phyloP scores from a whole-genome alignment of 2,888 invertebrate genomes.

The Drosophila maculinotata region DNA sequence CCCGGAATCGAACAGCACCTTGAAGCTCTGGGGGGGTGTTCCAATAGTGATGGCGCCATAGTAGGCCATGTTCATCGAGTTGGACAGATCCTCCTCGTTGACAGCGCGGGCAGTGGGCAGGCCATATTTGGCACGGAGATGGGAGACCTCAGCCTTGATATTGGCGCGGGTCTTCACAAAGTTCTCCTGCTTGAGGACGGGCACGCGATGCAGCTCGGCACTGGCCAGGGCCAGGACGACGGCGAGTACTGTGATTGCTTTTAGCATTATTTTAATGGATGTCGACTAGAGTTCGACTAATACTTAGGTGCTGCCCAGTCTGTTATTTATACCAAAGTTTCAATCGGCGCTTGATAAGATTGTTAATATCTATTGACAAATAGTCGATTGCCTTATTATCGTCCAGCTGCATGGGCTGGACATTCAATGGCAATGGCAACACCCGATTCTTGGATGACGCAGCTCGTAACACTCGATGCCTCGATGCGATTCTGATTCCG shows the following conservation, averaged over 20 bases:
- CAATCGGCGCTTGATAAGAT: conserved; percentile 44
- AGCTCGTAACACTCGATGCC: background rate
- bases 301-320: conserved; percentile 8
- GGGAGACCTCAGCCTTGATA: conserved; percentile 56
- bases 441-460: conserved; percentile 3
- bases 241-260: conserved; percentile 52
- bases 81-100: conserved; percentile 87
- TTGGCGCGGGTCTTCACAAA: conserved; percentile 66
- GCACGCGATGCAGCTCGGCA: conserved; percentile 73
- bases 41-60: conserved; percentile 96
- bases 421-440: too few relatives aligned
- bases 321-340: conserved; percentile 47
- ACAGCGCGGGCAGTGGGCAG: conserved; percentile 27
- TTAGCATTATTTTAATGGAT: conserved; percentile 52
- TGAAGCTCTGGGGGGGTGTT: conserved; percentile 94
- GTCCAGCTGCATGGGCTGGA: conserved; percentile 26
- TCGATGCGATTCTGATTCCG: background rate
- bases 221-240: conserved; percentile 68
- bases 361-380: conserved; percentile 34
- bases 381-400: conserved; percentile 38
- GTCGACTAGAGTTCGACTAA: conserved; percentile 69
- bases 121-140: conserved; percentile 56
- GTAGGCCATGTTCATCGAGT: conserved; percentile 97
- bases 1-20: conserved; percentile 98
- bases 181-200: conserved; percentile 67